These are phyloP conservation scores for Sebastes steindachneri DNA, from an alignment of 2,797 vertebrate genomes.

Conservation along the genomic window DNA sequence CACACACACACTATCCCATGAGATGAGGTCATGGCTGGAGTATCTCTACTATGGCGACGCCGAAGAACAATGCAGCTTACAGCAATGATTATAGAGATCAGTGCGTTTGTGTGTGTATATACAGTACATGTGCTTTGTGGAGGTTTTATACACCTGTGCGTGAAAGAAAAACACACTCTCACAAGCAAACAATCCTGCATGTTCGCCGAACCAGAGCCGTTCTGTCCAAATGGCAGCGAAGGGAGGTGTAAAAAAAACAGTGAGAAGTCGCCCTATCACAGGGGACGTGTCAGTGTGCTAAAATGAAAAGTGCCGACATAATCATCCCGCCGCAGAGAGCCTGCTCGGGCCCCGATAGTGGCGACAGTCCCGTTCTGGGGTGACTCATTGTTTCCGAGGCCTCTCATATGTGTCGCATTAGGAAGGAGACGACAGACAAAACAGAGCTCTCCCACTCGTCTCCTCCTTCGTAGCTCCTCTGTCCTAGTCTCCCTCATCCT, in stretches of 20 bases:
- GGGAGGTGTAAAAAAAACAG: background rate
- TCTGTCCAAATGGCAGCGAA: background rate
- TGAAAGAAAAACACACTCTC: background rate
- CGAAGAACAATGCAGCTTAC: constrained; percentile 19
- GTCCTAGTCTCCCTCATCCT: constrained; percentile 21
- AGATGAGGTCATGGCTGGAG: constrained; percentile 43
- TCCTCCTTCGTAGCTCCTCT: constrained; percentile 22
- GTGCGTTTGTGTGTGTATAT: background rate
- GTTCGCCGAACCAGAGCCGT: background rate
- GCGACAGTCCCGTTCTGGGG: constrained; percentile 50
- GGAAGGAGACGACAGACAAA: constrained; percentile 65
- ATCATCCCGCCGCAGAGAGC: constrained; percentile 32
- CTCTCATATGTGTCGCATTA: constrained; percentile 75
- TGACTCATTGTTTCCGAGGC: constrained; percentile 78
- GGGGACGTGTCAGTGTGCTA: constrained; percentile 10
- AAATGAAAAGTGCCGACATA: constrained; percentile 39
- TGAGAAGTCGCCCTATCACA: background rate
- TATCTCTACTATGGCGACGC: constrained; percentile 14
- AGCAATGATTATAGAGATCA: constrained; percentile 6
- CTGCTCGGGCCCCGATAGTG: constrained; percentile 52
- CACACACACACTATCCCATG: background rate
- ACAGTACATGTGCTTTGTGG: background rate
- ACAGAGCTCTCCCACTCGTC: constrained; percentile 20
- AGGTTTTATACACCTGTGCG: background rate
- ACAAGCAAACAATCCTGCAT: background rate